A percentile compares a stretch with the other conserved stretches of the same genome.
Evolutionary conservation across 2,888 invertebrate species (phyloP).

Genomic region (Antheraea yamamai): DNA sequence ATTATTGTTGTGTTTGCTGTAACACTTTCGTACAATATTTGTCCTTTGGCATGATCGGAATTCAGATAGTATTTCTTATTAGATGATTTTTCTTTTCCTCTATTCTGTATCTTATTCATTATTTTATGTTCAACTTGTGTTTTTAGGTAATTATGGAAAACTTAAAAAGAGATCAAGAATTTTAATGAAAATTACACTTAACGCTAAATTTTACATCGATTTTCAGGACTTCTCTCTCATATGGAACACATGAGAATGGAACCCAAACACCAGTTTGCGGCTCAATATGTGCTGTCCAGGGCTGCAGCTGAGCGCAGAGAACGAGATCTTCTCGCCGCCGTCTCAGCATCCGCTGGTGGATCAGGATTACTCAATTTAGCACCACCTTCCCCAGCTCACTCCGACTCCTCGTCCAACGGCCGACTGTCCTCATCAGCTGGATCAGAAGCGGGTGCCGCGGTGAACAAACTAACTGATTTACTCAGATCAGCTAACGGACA

Average conservation of each 20-base stretch:
- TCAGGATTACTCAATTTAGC: slow-evolving; percentile 86
- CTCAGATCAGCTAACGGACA: slow-evolving; percentile 85
- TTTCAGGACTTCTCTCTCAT: slow-evolving; percentile 92
- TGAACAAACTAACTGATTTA: slow-evolving; percentile 82
- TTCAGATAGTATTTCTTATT: not conserved
- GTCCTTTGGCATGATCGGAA: too few relatives aligned
- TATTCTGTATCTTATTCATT: not conserved
- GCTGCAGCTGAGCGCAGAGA: slow-evolving; percentile 95
- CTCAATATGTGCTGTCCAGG: slow-evolving; percentile 94
- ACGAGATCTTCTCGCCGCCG: slow-evolving; percentile 88
- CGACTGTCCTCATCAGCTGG: slow-evolving; percentile 90
- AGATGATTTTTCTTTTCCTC: not conserved
- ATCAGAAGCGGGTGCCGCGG: slow-evolving; percentile 86
- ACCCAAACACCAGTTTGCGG: slow-evolving; percentile 97
- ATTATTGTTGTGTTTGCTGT: too few relatives aligned
- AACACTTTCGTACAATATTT: too few relatives aligned
- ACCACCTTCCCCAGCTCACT: slow-evolving; percentile 92
- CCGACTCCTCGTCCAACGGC: slow-evolving; percentile 93
- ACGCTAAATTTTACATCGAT: not conserved
- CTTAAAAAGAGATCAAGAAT: not conserved
- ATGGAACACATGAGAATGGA: slow-evolving; percentile 99
- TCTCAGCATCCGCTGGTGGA: slow-evolving; percentile 84
- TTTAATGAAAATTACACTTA: not conserved
- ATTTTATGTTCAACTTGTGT: not conserved
- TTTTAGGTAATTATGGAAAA: too few relatives aligned